Evolutionary conservation across 2,797 vertebrate species (phyloP).

Genomic region (Rhinoraja longicauda): DNA sequence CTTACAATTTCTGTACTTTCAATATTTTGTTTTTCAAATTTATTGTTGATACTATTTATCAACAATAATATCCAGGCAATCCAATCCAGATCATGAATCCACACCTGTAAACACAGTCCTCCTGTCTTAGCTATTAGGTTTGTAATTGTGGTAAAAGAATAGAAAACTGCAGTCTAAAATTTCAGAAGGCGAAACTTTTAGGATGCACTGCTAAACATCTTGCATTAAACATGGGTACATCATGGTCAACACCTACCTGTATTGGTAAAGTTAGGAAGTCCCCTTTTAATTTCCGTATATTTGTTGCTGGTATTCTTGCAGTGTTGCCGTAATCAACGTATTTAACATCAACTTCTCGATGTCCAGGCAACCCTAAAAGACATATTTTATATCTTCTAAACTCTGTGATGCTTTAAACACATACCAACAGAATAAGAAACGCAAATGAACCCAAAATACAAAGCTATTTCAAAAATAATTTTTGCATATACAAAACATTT

Average conservation of each 20-base stretch:
- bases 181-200: neutral
- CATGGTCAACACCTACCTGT: constrained; percentile 61
- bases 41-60: too few species aligned
- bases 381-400: constrained; percentile 28
- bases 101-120: neutral
- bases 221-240: neutral
- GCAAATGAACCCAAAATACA: neutral
- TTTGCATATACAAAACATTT: neutral
- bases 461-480: neutral
- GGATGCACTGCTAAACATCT: neutral
- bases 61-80: too few species aligned
- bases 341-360: constrained; percentile 65
- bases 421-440: neutral
- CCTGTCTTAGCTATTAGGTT: neutral
- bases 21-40: too few species aligned
- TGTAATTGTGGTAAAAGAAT: neutral
- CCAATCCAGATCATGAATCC: neutral
- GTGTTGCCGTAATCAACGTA: constrained; percentile 78
- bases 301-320: constrained; percentile 59
- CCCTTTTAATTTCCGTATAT: constrained; percentile 72
- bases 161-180: neutral
- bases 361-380: constrained; percentile 64
- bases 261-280: constrained; percentile 74
- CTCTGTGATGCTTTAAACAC: neutral
- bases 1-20: too few species aligned